A percentile compares a stretch with the other conserved stretches of the same genome.
phyloP scores from a whole-genome alignment of 2,113 vertebrate genomes.

The Peromyscus maniculatus region DNA sequence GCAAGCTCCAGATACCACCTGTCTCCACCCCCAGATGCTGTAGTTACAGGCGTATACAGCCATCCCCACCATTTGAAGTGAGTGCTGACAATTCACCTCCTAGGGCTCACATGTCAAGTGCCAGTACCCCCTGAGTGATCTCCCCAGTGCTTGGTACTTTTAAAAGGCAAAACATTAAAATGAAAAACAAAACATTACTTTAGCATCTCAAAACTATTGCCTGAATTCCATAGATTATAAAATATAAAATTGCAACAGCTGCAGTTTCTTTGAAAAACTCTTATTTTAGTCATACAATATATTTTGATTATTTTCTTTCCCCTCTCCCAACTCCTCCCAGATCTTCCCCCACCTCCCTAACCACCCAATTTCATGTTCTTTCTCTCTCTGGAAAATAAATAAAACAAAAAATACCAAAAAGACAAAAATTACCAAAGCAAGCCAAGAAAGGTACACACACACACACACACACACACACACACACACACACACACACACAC shows the following conservation, averaged over 20 bases:
- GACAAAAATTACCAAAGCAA: background rate
- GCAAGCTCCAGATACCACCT: background rate
- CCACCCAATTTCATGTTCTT: background rate
- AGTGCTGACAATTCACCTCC: background rate
- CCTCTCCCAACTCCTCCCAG: background rate
- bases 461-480: background rate
- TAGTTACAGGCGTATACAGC: too few relatives aligned
- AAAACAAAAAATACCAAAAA: background rate
- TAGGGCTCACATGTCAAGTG: too few relatives aligned
- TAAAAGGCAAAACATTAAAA: background rate
- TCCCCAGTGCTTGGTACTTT: background rate
- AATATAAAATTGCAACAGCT: background rate
- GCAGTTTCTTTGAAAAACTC: background rate
- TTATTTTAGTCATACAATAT: background rate
- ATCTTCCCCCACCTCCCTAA: background rate
- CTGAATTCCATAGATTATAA: background rate
- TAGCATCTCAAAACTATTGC: background rate
- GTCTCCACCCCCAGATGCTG: background rate
- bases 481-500: background rate
- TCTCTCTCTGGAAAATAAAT: background rate
- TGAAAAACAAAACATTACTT: background rate
- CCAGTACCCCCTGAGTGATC: background rate
- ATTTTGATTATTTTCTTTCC: background rate
- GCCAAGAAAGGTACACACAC: accelerated
- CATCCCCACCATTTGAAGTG: background rate